Evolutionary conservation across 2,888 invertebrate species (phyloP).

Genomic region (Tridacna gigas): DNA sequence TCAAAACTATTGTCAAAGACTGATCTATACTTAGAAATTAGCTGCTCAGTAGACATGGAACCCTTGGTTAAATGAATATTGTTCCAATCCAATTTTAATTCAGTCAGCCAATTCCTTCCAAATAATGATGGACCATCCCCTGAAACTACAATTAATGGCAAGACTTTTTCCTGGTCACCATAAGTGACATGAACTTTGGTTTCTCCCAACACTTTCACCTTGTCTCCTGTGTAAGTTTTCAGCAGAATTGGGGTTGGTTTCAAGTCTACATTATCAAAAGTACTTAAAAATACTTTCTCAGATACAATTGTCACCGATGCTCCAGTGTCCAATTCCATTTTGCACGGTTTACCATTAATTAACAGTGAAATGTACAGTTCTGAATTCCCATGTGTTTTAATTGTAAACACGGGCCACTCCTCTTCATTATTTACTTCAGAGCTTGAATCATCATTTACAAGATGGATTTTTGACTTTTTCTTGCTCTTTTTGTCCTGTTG

Average conservation of each 20-base stretch:
- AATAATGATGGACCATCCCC: constrained; percentile 48
- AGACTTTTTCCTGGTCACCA: constrained; percentile 2
- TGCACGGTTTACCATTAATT: too few relatives aligned
- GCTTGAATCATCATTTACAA: too few relatives aligned
- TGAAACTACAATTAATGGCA: constrained; percentile 46
- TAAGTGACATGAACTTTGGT: constrained; percentile 32
- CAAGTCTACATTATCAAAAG: too few relatives aligned
- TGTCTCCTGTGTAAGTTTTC: constrained; percentile 52
- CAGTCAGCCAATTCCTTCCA: constrained; percentile 53
- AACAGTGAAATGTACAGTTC: too few relatives aligned
- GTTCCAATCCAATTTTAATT: constrained; percentile 41
- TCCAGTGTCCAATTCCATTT: too few relatives aligned
- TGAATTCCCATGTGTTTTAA: too few relatives aligned
- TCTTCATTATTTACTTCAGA: too few relatives aligned
- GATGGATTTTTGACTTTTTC: too few relatives aligned
- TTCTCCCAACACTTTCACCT: constrained; percentile 18
- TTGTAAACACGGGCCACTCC: too few relatives aligned
- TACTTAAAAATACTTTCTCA: too few relatives aligned
- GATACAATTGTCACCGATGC: too few relatives aligned
- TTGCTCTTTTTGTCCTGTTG: too few relatives aligned
- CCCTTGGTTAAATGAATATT: constrained; percentile 30
- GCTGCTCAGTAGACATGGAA: constrained; percentile 12
- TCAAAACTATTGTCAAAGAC: constrained; percentile 30
- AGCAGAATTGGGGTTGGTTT: constrained; percentile 32
- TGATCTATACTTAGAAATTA: constrained; percentile 27